These are phyloP conservation scores for Tetrapedia diversipes DNA, from an alignment of 2,888 invertebrate species.

Conservation along the genomic window DNA sequence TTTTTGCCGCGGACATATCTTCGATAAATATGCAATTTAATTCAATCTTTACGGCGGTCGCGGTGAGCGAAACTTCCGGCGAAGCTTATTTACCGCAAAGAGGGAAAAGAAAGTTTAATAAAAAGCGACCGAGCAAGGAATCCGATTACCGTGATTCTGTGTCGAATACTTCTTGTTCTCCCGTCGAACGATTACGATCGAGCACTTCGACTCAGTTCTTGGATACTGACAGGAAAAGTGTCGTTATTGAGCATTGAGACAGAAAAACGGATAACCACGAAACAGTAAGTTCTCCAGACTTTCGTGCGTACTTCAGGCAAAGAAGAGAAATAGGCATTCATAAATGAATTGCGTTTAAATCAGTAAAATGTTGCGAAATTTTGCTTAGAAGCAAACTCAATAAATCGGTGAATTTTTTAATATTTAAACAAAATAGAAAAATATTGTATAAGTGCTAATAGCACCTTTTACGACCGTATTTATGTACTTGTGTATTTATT, in stretches of 20 bases:
- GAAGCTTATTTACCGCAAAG: conserved; percentile 1
- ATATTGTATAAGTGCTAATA: too few species aligned
- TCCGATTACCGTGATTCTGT: conserved; percentile 34
- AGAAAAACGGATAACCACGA: neutral
- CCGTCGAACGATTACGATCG: conserved; percentile 9
- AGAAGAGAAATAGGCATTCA: neutral
- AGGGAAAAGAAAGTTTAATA: conserved; percentile 24
- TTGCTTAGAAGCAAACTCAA: neutral
- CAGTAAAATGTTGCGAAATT: neutral
- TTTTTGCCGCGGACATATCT: neutral
- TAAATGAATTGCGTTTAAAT: neutral
- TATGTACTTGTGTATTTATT: too few species aligned
- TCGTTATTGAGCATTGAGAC: neutral
- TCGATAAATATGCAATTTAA: conserved; percentile 3
- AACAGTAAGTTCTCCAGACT: neutral
- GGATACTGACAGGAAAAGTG: conserved; percentile 3
- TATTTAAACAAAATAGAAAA: neutral
- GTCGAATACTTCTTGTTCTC: conserved; percentile 21
- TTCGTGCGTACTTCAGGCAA: neutral
- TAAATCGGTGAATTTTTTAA: neutral
- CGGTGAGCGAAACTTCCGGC: conserved; percentile 4
- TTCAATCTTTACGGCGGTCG: neutral
- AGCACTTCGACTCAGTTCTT: conserved; percentile 12
- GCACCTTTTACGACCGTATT: too few species aligned
- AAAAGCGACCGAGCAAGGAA: neutral